Percentiles rank a stretch among this genome's conserved stretches.
phyloP scores from a whole-genome alignment of 1,140 invertebrate genomes.

The Ips nitidus region DNA sequence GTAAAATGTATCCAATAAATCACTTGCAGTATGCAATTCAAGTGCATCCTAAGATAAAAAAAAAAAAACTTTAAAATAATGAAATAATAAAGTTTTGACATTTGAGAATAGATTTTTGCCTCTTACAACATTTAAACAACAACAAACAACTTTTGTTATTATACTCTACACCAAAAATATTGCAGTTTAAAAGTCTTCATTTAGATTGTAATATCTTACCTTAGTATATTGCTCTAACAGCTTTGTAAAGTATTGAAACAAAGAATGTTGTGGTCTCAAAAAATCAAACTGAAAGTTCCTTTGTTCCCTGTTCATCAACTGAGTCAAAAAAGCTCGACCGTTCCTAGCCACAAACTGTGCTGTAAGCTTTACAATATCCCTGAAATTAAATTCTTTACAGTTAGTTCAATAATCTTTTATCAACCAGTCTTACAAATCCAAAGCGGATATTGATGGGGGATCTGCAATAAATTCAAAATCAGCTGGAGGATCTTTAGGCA shows the following conservation, averaged over 20 bases:
- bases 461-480: constrained; percentile 98
- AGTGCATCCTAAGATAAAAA: too few relatives aligned
- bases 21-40: too few relatives aligned
- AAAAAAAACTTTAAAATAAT: too few relatives aligned
- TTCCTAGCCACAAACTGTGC: constrained; percentile 99
- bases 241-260: constrained; percentile 99
- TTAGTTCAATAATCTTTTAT: constrained; percentile 19
- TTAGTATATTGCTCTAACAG: constrained; percentile 98
- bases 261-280: constrained; percentile 94
- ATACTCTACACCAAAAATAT: background rate
- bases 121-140: too few relatives aligned
- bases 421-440: constrained; percentile 78
- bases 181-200: background rate
- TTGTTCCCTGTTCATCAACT: constrained; percentile 97
- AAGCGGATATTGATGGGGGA: constrained; percentile 97
- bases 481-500: constrained; percentile 92
- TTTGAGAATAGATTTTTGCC: too few relatives aligned
- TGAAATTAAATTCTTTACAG: constrained; percentile 53
- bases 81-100: too few relatives aligned
- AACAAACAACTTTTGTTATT: too few relatives aligned
- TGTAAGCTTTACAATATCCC: constrained; percentile 96
- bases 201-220: constrained; percentile 53
- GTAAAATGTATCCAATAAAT: too few relatives aligned
- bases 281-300: constrained; percentile 99
- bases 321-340: constrained; percentile 96